These are phyloP conservation scores for Drosophila lacertosa DNA, from an alignment of 1,140 invertebrate species.

Conservation along the genomic window DNA sequence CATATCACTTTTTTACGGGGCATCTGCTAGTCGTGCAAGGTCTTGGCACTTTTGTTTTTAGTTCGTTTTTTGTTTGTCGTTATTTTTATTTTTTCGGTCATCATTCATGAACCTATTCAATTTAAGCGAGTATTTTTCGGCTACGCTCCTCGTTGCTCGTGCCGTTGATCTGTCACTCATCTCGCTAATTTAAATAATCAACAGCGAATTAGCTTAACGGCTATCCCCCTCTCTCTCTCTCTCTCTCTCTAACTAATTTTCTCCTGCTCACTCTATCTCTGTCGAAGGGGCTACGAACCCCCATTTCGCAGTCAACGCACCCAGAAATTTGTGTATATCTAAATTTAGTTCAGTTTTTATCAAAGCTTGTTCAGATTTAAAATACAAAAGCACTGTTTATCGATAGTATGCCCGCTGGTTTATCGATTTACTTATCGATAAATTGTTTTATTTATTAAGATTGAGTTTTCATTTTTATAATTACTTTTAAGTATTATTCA, in stretches of 20 bases:
- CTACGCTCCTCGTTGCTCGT: conserved; percentile 10
- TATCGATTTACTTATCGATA: neutral
- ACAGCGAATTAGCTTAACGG: conserved; percentile 65
- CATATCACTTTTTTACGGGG: too few relatives aligned
- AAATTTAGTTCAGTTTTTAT: conserved; percentile 23
- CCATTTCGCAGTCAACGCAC: conserved; percentile 39
- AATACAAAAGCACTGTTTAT: neutral
- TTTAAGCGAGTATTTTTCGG: conserved; percentile 49
- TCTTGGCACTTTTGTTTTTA: neutral
- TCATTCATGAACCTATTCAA: conserved; percentile 71
- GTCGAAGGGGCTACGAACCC: conserved; percentile 22
- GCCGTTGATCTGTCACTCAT: conserved; percentile 67
- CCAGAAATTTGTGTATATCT: conserved; percentile 11
- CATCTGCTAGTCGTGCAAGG: neutral
- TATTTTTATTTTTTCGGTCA: conserved; percentile 50
- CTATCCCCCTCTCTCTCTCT: neutral
- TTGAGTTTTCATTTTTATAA: too few relatives aligned
- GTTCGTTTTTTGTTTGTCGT: conserved; percentile 33
- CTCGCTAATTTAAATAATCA: conserved; percentile 78
- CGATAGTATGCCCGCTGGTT: neutral
- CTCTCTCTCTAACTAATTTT: neutral
- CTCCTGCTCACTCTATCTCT: neutral
- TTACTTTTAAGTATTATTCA: too few relatives aligned
- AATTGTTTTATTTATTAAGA: too few relatives aligned
- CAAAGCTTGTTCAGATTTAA: neutral